Base-by-base conservation (phyloP, 2,113 vertebrate genomes). In the Sapayoa aenigma region DNA sequence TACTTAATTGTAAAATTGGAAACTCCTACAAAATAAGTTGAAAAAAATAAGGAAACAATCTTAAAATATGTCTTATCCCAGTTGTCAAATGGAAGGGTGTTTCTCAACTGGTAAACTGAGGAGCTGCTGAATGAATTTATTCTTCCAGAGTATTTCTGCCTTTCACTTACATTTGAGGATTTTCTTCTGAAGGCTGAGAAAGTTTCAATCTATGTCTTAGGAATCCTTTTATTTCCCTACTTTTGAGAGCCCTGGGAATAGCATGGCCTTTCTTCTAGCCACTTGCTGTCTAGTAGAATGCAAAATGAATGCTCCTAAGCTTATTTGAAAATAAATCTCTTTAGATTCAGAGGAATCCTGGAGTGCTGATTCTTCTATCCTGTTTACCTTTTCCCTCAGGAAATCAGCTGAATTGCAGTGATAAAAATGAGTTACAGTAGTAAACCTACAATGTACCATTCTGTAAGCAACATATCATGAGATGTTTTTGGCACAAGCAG, bases 381-480 rank as follows among this genome's bases (percentile, higher is more conserved):
- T 7, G 6, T 71, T 95, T 86, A 74, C 72, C 49, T 94, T 86
- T 92, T 47, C 68, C 24, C 8, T 90, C 47, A 81, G 95, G 56
- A 90, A 85, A 80, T 88, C 79, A 92, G 50, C 75, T 73, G 88
- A 92, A 55, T 3, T 71, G 30, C 47, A 67, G 65, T 67, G 73
- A 87, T 92, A 95, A 95, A 96, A 96, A 77, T 88, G 67, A 96
- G 44, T 88, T 93, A 96, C 83, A 93, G 59, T 47, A 78, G 68
- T 59, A 90, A 93, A 84, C 72, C 24, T 55, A 81, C 76, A 92
- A 33, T 44, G 33, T 78, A 63, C 35, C 47, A 21, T 71, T 90
- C 65, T 90, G 55, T 50, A 58, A 74, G 39, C 72, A 67, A 52
- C 65, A 44, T 84, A 90, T 92, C 83, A 89, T 92, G 73, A 90